Conservation (phyloP, 2,797 vertebrate genomes). For the Mus spretus region DNA sequence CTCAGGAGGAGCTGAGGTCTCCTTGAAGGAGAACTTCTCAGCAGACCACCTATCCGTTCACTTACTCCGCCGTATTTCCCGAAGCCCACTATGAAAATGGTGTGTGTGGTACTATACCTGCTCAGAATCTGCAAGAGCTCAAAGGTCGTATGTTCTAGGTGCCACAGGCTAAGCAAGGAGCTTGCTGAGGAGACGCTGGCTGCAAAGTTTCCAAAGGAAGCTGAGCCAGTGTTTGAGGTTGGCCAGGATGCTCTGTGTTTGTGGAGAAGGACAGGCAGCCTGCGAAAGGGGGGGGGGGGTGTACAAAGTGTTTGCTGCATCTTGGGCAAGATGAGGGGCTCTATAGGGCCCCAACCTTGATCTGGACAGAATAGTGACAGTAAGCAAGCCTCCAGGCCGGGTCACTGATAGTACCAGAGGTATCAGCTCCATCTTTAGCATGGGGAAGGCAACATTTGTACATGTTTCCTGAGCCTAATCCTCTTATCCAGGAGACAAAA, state of each 20-base stretch:
- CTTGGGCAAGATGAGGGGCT: neutral
- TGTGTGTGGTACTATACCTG: neutral
- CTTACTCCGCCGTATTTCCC: neutral
- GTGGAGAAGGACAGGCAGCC: neutral
- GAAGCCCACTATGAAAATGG: neutral
- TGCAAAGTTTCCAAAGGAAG: neutral
- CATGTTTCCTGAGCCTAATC: too few species aligned
- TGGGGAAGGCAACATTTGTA: neutral
- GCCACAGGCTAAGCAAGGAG: neutral
- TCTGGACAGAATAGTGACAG: neutral
- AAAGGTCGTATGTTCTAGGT: neutral
- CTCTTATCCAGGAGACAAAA: neutral
- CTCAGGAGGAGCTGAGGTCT: neutral
- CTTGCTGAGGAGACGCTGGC: rapidly evolving
- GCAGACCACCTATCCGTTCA: neutral
- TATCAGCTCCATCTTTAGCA: neutral
- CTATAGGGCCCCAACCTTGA: neutral
- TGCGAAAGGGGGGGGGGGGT: neutral
- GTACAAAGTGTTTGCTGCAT: neutral
- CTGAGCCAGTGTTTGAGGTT: neutral
- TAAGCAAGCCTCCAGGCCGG: neutral
- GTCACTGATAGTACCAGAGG: neutral
- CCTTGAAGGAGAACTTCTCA: neutral
- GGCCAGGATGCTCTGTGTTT: neutral
- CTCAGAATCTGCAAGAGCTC: neutral